These are phyloP conservation scores for Pachliopta kotzebuea DNA, from an alignment of 2,888 invertebrate species.

Conservation along the genomic window DNA sequence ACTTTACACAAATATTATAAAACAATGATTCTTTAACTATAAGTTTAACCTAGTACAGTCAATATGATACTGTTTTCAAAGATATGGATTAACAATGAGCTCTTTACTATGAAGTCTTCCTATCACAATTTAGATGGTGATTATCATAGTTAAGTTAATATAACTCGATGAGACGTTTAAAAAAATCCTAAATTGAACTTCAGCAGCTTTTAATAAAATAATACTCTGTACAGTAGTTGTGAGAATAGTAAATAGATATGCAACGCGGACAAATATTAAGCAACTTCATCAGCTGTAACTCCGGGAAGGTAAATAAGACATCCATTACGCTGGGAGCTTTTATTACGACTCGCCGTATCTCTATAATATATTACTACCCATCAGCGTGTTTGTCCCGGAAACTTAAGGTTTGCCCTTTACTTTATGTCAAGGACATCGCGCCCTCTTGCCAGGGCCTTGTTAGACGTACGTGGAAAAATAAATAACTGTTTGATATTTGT, in stretches of 20 bases:
- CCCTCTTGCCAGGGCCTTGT: constrained; percentile 33
- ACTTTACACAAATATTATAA: too few relatives aligned
- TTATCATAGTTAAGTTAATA: too few relatives aligned
- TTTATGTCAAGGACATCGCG: constrained; percentile 33
- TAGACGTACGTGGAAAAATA: constrained; percentile 29
- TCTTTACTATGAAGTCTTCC: too few relatives aligned
- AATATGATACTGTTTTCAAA: too few relatives aligned
- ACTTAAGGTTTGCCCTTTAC: constrained; percentile 34
- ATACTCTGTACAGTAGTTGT: too few relatives aligned
- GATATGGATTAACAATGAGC: too few relatives aligned
- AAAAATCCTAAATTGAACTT: too few relatives aligned
- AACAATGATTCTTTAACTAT: too few relatives aligned
- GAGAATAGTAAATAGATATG: neutral
- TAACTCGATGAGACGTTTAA: too few relatives aligned
- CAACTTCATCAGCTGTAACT: constrained; percentile 13
- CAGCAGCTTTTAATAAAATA: too few relatives aligned
- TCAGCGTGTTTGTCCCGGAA: constrained; percentile 35
- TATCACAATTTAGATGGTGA: too few relatives aligned
- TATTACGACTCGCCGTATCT: constrained; percentile 24
- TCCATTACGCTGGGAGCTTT: constrained; percentile 19
- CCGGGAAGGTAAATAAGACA: constrained; percentile 22
- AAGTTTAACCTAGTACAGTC: too few relatives aligned
- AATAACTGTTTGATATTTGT: constrained; percentile 32
- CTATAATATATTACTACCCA: constrained; percentile 29
- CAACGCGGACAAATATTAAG: neutral